These are phyloP conservation scores for Tachypleus tridentatus DNA, from an alignment of 1,140 invertebrate species.

Conservation along the genomic window DNA sequence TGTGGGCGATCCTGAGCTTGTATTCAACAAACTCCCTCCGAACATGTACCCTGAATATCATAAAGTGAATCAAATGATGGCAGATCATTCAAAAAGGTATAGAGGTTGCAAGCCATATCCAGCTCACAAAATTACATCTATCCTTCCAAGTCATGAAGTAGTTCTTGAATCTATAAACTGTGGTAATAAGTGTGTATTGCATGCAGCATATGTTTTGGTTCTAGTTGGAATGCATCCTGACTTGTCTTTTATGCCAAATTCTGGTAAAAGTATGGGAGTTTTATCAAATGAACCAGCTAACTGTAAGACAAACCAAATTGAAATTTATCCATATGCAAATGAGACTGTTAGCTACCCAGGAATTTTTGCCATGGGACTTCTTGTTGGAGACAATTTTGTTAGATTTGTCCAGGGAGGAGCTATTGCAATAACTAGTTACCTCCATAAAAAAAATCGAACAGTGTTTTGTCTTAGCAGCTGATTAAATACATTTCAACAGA, in stretches of 20 bases:
- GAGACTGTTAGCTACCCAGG: slow-evolving; percentile 51
- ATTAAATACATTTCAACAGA: too few relatives aligned
- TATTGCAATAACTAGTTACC: slow-evolving; percentile 21
- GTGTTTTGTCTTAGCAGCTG: too few relatives aligned
- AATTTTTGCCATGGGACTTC: slow-evolving; percentile 69
- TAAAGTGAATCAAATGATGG: slow-evolving; percentile 69
- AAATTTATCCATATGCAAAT: slow-evolving; percentile 59
- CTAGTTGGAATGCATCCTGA: slow-evolving; percentile 73
- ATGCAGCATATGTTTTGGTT: slow-evolving; percentile 56
- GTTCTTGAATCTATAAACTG: slow-evolving; percentile 27
- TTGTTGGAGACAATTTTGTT: slow-evolving; percentile 83
- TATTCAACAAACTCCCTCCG: slow-evolving; percentile 53
- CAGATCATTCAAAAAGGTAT: slow-evolving; percentile 38
- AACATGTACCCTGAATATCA: slow-evolving; percentile 79
- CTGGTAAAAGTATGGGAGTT: slow-evolving; percentile 45
- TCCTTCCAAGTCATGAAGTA: slow-evolving; percentile 34
- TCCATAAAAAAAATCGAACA: background rate
- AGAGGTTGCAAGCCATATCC: slow-evolving; percentile 56
- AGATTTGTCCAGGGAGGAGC: slow-evolving; percentile 62
- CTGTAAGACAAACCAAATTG: slow-evolving; percentile 60
- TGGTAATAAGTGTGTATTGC: slow-evolving; percentile 29
- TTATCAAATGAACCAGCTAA: slow-evolving; percentile 52
- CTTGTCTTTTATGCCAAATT: slow-evolving; percentile 50
- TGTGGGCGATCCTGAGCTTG: slow-evolving; percentile 42
- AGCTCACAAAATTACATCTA: slow-evolving; percentile 43